Base-by-base conservation (phyloP, 1,140 invertebrate genomes). In the Chelonus insularis region DNA sequence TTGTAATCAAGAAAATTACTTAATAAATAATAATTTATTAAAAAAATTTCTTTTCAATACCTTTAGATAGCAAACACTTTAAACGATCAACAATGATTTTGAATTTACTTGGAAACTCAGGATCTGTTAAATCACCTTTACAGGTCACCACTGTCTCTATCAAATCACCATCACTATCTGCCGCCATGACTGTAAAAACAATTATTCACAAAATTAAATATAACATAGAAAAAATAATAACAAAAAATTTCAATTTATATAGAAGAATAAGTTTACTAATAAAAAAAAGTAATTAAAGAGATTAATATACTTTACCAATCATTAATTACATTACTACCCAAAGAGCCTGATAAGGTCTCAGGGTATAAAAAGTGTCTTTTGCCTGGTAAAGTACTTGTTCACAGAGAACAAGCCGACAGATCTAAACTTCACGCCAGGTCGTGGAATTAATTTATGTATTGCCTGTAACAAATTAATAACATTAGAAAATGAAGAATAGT, bases 91-190 rank as follows among this genome's bases (percentile, higher is more conserved):
- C 84, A 71, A 92, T 86, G 60, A 82, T 74, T 72, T 88, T 83
- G 71, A 93, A 87, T 69, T 86, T 85, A 56, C 80, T 79, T 65
- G 86, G 86, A 80, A 92, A 90, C 69, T 87, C 82, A 68, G 91
- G 90, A 81, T 92, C 90, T 70, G 84, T 83, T 66, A 91, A 86
- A 79, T 92, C 86, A 69, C 91, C 91, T 78, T 91, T 87, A 80
- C 91, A 92, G 61, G 90, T 92, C 77, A 92, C 84, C 71, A 92
- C 87, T 71, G 88, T 89, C 82, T 88, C 86, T 74, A 88, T 82
- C 75, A 85, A 80, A 82, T 86, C 86, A 83, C 89, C 87, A 83
- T 85, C 86, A 83, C 87, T 87, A 79, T 90, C 87, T 79, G 87
- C 86, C 84, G 88, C 89, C 90, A 92, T 91, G 78, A 80, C 80